Evolutionary conservation across 1,140 invertebrate species (phyloP).

Genomic region (Ylistrum balloti): DNA sequence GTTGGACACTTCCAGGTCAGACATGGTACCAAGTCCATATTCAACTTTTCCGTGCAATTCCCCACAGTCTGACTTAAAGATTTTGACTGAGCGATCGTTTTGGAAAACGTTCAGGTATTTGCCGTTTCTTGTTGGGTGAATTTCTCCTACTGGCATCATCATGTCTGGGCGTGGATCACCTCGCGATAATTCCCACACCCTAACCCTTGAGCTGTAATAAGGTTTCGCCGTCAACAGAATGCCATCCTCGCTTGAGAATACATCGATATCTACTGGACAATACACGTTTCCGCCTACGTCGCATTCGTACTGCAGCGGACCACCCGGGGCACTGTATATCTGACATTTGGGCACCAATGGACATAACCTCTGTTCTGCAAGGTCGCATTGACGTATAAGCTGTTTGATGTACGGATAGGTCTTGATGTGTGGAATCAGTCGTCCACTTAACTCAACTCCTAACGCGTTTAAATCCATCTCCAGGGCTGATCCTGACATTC

Average conservation of each 20-base stretch:
- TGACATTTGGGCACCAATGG: slow-evolving; percentile 89
- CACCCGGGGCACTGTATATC: slow-evolving; percentile 76
- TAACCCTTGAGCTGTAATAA: slow-evolving; percentile 65
- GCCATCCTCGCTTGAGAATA: slow-evolving; percentile 71
- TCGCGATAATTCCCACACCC: slow-evolving; percentile 74
- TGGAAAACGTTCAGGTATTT: slow-evolving; percentile 72
- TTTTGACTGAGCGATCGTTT: slow-evolving; percentile 66
- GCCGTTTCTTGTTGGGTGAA: slow-evolving; percentile 73
- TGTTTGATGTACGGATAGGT: slow-evolving; percentile 69
- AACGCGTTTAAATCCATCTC: slow-evolving; percentile 71
- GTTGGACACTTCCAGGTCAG: slow-evolving; percentile 88
- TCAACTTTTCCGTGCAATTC: slow-evolving; percentile 69
- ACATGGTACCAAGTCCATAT: slow-evolving; percentile 66
- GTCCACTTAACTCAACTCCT: slow-evolving; percentile 74
- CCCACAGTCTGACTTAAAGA: slow-evolving; percentile 71
- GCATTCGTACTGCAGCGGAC: slow-evolving; percentile 74
- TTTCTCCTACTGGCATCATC: slow-evolving; percentile 85
- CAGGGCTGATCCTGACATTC: slow-evolving; percentile 74
- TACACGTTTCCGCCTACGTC: slow-evolving; percentile 61
- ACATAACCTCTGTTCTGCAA: slow-evolving; percentile 84
- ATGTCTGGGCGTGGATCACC: slow-evolving; percentile 75
- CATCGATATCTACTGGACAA: slow-evolving; percentile 69
- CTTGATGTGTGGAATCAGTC: slow-evolving; percentile 76
- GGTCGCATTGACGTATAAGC: slow-evolving; percentile 84
- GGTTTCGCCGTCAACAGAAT: slow-evolving; percentile 74